These are phyloP conservation scores for Coregonus clupeaformis DNA, from an alignment of 2,113 vertebrate species.

Conservation along the genomic window DNA sequence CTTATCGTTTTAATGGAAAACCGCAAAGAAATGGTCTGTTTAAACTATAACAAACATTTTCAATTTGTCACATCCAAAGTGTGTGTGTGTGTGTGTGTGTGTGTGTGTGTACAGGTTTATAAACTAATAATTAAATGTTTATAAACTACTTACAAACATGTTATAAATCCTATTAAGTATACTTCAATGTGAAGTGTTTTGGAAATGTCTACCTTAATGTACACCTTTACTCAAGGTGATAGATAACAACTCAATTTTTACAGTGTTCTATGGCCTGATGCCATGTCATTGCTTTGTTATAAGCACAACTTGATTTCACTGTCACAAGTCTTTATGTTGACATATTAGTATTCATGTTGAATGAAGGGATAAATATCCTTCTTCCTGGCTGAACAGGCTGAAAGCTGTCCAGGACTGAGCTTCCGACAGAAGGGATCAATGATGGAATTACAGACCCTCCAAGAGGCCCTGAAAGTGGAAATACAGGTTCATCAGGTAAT, in stretches of 20 bases:
- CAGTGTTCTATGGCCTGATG: neutral
- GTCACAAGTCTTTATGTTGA: neutral
- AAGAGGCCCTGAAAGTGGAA: conserved; percentile 92
- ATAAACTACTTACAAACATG: too few relatives aligned
- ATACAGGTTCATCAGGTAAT: conserved; percentile 91
- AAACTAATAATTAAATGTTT: too few relatives aligned
- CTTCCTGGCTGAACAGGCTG: conserved; percentile 39
- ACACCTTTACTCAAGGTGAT: too few relatives aligned
- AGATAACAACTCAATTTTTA: neutral
- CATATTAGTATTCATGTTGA: conserved; percentile 13
- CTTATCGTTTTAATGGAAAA: too few relatives aligned
- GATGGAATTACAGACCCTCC: conserved; percentile 91
- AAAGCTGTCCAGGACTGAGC: conserved; percentile 53
- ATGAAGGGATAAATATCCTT: conserved; percentile 21
- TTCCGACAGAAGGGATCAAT: conserved; percentile 64
- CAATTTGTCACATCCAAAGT: too few relatives aligned
- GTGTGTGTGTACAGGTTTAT: too few relatives aligned
- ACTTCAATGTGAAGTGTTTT: too few relatives aligned
- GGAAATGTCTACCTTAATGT: too few relatives aligned
- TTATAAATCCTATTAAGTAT: too few relatives aligned
- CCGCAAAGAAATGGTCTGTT: too few relatives aligned
- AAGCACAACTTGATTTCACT: neutral
- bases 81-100: too few relatives aligned
- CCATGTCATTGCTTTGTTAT: neutral
- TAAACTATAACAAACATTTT: too few relatives aligned